Evolutionary conservation across 2,888 invertebrate species (phyloP), one percentile per base, ranked within the genome.

Genomic region (Spodoptera littoralis): DNA sequence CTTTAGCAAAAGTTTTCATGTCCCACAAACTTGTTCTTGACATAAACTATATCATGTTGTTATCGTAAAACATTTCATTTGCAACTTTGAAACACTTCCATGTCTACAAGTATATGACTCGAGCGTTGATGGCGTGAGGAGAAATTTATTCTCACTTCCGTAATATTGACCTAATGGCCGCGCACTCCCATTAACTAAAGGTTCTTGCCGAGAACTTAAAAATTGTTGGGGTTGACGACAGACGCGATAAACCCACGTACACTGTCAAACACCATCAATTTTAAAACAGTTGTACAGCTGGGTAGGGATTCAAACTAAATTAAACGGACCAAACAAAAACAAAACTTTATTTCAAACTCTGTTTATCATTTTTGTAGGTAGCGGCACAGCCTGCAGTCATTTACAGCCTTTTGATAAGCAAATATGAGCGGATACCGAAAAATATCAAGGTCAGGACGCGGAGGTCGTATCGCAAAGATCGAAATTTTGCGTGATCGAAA

Each of bases 401-500:
- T 60, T 27, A 54, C 56, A 62, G 41, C n/a, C 53, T 64, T 61
- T 67, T 66, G 56, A 73, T 70, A 76, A 73, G 47, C 64, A 69
- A 71, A 75, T 71, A 80, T 77, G 70, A 79, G 56, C 61, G 56
- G 64, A 80, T 76, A 78, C 75, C 75, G 52, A 82, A 84, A 82
- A 78, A 80, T 74, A 79, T 70, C 84, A 88, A 88, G 89, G 87
- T 72, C 82, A 76, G 58, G 60, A 55, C 72, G 55, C 69, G 73
- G 13, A 72, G 75, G 78, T 76, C 75, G 70, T 78, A 81, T 75
- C 71, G 81, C 76, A 60, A 80, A 83, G 83, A 88, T 88, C 87
- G 84, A 89, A 88, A 84, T 80, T 77, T 88, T 83, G 92, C 92
- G 91, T 92, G 90, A 67, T 84, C 80, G 60, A 76, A 67, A 79